These are phyloP conservation scores for Shargacucullia verbasci DNA, from an alignment of 2,888 invertebrate species.

Conservation along the genomic window DNA sequence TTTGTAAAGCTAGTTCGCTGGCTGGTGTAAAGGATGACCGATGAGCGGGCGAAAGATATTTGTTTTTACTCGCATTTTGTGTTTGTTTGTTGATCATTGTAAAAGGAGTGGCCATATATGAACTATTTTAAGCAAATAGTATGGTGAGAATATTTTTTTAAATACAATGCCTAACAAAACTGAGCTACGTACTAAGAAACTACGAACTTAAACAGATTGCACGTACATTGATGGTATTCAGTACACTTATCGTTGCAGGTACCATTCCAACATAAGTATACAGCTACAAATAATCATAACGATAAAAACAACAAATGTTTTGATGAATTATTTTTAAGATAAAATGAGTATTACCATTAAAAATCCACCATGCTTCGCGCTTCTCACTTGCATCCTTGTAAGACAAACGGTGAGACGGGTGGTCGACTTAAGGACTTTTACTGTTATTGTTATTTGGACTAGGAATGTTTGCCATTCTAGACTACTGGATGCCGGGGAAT, in stretches of 20 bases:
- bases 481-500: conserved; percentile 52
- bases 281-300: too few species aligned
- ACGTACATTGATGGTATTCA: too few species aligned
- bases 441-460: conserved; percentile 68
- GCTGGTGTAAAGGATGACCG: conserved; percentile 42
- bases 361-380: conserved; percentile 9
- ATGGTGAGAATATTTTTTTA: too few species aligned
- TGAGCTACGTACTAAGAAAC: too few species aligned
- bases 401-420: conserved; percentile 52
- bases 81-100: conserved; percentile 32
- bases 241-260: too few species aligned
- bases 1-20: conserved; percentile 58
- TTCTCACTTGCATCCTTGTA: conserved; percentile 40
- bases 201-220: too few species aligned
- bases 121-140: too few species aligned
- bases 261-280: too few species aligned
- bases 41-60: conserved; percentile 41
- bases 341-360: too few species aligned
- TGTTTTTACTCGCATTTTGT: conserved; percentile 39
- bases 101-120: conserved; percentile 38
- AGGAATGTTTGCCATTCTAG: conserved; percentile 58
- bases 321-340: too few species aligned
- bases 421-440: conserved; percentile 64
- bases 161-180: too few species aligned
- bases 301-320: too few species aligned